phyloP scores from a whole-genome alignment of 2,888 invertebrate genomes.

The Rutpela maculata region DNA sequence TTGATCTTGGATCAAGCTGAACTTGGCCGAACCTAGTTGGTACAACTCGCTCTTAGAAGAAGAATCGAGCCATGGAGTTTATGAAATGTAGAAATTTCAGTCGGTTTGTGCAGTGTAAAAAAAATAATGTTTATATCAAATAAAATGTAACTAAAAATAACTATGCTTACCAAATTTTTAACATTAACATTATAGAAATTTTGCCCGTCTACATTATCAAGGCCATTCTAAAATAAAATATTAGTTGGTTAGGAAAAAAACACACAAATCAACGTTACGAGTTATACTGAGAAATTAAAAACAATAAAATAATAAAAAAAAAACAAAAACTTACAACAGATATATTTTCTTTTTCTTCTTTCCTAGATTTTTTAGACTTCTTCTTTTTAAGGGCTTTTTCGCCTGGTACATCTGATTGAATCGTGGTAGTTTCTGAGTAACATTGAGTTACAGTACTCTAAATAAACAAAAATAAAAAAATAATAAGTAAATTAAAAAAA shows the following conservation, averaged over 20 bases:
- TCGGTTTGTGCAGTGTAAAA: background rate
- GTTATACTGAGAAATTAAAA: conserved; percentile 28
- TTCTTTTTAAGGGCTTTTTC: conserved; percentile 74
- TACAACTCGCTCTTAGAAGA: too few species aligned
- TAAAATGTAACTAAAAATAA: conserved; percentile 47
- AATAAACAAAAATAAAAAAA: conserved; percentile 60
- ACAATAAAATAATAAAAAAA: conserved; percentile 39
- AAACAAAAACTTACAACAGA: conserved; percentile 78
- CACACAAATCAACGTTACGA: conserved; percentile 46
- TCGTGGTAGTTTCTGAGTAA: conserved; percentile 70
- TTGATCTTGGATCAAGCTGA: too few species aligned
- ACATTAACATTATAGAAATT: conserved; percentile 79
- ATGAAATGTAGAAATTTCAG: too few species aligned
- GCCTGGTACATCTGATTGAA: conserved; percentile 63
- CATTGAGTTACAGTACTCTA: conserved; percentile 71
- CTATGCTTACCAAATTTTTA: conserved; percentile 79
- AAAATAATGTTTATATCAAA: conserved; percentile 34
- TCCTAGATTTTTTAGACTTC: conserved; percentile 80
- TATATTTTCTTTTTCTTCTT: conserved; percentile 81
- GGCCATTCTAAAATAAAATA: conserved; percentile 69
- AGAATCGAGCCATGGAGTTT: too few species aligned
- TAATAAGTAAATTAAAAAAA: conserved; percentile 36
- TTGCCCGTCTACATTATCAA: conserved; percentile 70
- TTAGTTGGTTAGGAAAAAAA: conserved; percentile 64
- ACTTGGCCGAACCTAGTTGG: too few species aligned